A percentile compares a stretch with the other conserved stretches of the same genome.
These are phyloP conservation scores for Phaetusa simplex DNA, from an alignment of 2,113 vertebrate species.

Conservation along the genomic window DNA sequence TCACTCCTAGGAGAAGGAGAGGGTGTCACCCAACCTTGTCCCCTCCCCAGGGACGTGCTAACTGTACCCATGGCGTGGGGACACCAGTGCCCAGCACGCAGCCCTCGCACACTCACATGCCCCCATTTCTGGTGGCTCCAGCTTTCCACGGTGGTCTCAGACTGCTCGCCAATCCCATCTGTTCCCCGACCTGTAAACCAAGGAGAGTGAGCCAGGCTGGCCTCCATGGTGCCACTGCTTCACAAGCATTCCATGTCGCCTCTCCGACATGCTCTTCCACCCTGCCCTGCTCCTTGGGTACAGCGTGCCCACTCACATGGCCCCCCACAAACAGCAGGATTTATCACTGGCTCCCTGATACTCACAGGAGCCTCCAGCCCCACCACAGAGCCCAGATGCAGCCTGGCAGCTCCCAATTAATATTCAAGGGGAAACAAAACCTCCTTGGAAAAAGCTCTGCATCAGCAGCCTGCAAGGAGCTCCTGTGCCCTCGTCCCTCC, in stretches of 20 bases:
- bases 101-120: rapidly evolving
- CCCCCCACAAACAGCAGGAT: rapidly evolving
- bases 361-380: neutral
- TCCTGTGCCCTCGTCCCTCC: neutral
- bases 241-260: neutral
- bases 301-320: rapidly evolving
- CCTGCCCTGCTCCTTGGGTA: neutral
- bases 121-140: neutral
- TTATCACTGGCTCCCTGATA: neutral
- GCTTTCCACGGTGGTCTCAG: rapidly evolving
- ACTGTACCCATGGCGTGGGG: neutral
- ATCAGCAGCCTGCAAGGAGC: neutral
- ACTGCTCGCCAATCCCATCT: neutral
- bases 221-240: neutral
- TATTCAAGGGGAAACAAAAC: neutral
- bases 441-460: neutral
- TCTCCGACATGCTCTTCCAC: rapidly evolving
- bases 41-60: neutral
- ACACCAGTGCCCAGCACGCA: neutral
- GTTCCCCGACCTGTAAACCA: neutral
- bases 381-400: neutral
- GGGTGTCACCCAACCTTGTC: neutral
- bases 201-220: neutral
- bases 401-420: neutral
- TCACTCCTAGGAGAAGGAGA: neutral